Evolutionary conservation across 2,888 invertebrate genomes (phyloP).

Genomic region (Tromatobia lineatoria): DNA sequence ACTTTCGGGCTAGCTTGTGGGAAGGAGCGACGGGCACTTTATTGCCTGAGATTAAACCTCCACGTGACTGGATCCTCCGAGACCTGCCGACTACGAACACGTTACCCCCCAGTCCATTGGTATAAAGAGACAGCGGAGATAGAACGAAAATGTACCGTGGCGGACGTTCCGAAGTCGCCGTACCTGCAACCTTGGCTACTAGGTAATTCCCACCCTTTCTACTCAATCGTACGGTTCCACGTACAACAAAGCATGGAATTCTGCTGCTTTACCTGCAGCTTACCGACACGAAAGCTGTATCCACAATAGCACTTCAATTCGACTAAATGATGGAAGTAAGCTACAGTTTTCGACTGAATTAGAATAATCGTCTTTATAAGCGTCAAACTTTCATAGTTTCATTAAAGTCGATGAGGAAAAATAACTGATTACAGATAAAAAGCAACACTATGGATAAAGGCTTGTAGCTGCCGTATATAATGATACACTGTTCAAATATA

Average conservation of each 20-base stretch:
- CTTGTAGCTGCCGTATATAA: not conserved
- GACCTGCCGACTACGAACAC: slow-evolving; percentile 57
- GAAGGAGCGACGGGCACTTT: slow-evolving; percentile 76
- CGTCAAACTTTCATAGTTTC: not conserved
- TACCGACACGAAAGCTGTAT: not conserved
- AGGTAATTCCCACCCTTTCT: slow-evolving; percentile 14
- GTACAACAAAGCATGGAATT: slow-evolving; percentile 6
- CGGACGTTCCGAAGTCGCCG: not conserved
- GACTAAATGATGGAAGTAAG: not conserved
- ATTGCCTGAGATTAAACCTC: slow-evolving; percentile 79
- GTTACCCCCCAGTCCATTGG: slow-evolving; percentile 30
- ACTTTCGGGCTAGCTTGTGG: slow-evolving; percentile 51
- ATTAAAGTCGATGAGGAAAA: not conserved
- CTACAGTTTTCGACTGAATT: not conserved
- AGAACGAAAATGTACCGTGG: slow-evolving; percentile 39
- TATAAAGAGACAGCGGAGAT: slow-evolving; percentile 23
- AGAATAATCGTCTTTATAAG: not conserved
- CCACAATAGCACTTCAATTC: not conserved
- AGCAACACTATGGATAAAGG: not conserved
- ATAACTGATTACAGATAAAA: not conserved
- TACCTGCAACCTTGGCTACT: slow-evolving; percentile 15
- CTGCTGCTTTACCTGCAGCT: not conserved
- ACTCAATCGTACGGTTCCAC: not conserved
- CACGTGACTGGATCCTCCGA: slow-evolving; percentile 77
- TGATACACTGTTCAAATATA: not conserved